phyloP scores from a whole-genome alignment of 2,113 vertebrate species.

The Dicaeum eximium region DNA sequence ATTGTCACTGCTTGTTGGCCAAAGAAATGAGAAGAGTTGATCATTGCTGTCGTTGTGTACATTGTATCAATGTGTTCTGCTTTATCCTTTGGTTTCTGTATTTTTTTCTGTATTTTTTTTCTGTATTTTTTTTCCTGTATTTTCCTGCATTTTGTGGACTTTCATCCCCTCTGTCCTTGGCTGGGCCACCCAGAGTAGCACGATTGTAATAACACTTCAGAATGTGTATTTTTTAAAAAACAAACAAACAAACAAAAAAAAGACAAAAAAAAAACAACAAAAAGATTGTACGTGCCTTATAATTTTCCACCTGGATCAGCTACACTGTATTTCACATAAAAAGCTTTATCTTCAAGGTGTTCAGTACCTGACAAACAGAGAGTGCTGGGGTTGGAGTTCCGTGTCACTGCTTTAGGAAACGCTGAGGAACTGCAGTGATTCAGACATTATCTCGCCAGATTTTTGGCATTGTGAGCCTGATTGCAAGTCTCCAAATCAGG shows the following conservation, averaged over 20 bases:
- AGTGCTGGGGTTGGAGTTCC: constrained; percentile 44
- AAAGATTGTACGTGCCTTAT: constrained; percentile 54
- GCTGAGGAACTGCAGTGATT: not conserved
- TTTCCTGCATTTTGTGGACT: not conserved
- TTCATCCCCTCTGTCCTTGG: not conserved
- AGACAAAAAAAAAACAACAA: not conserved
- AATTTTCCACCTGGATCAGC: constrained; percentile 50
- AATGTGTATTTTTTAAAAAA: not conserved
- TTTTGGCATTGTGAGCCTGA: not conserved
- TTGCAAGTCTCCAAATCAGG: not conserved
- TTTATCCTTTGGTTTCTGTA: not conserved
- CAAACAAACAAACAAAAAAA: not conserved
- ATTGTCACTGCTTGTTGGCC: not conserved
- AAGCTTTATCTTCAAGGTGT: constrained; percentile 10
- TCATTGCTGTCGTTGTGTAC: not conserved
- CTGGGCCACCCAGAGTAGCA: not conserved
- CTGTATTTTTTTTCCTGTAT: not conserved
- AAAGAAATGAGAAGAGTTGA: not conserved
- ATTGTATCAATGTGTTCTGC: not conserved
- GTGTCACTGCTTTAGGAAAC: not conserved
- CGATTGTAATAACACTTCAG: not conserved
- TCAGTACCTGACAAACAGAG: constrained; percentile 5
- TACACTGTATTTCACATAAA: constrained; percentile 41
- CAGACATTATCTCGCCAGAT: not conserved
- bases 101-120: not conserved